Evolutionary conservation across 2,113 vertebrate species (phyloP).

Genomic region (Sporophila hypoxantha): DNA sequence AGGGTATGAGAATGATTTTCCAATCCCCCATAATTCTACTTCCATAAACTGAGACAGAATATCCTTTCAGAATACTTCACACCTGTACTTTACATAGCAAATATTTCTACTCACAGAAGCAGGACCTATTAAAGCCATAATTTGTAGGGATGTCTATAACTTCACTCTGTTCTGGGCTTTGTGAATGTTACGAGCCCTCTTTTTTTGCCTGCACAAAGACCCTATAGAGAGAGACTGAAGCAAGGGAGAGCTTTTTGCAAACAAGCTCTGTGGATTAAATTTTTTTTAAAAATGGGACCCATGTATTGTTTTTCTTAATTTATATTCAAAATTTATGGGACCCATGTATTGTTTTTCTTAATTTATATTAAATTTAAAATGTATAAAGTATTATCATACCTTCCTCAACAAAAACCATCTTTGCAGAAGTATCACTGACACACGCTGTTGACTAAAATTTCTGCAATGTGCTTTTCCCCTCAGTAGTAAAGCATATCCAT

Average conservation of each 20-base stretch:
- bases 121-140: background rate
- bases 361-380: background rate
- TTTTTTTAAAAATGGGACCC: background rate
- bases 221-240: background rate
- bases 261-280: background rate
- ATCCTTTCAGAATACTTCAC: background rate
- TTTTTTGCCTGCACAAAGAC: background rate
- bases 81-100: background rate
- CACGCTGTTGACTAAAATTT: background rate
- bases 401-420: background rate
- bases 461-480: slow-evolving; percentile 12
- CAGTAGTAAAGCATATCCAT: slow-evolving; percentile 18
- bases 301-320: background rate
- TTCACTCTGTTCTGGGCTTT: background rate
- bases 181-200: background rate
- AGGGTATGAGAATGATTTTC: background rate
- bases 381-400: background rate
- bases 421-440: background rate
- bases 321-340: background rate
- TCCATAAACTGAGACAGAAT: background rate
- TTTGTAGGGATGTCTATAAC: background rate
- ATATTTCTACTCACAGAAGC: background rate
- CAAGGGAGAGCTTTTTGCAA: background rate
- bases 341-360: background rate
- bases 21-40: background rate